Base-by-base conservation (phyloP, 2,797 vertebrate species). In the Lophotriccus pileatus region DNA sequence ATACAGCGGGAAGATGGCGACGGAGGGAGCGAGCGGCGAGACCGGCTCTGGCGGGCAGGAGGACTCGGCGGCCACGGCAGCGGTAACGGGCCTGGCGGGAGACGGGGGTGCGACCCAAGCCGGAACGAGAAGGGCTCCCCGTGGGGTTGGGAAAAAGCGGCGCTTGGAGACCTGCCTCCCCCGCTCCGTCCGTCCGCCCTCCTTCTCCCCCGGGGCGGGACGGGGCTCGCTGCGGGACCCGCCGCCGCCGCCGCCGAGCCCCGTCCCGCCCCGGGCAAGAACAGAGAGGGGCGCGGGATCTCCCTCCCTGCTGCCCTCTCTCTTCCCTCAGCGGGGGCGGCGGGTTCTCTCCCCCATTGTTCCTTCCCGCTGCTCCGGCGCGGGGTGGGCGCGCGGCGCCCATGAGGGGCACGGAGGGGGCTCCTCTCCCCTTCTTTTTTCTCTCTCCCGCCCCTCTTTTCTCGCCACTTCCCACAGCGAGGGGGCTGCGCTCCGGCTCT, bases 1-100 rank as follows among this genome's bases (percentile, higher is more conserved):
- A 98, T 97, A 97, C 98, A 97, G 98, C 93, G 98, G 98, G 98
- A 99, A 99, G 98, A 99, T 99, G 99, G 99, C 99, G 99, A 99
- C 99, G 97, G 99, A 99, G 97, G 98, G 98, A 98, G 98, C 98
- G 96, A 98, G 98, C 98, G 98, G 98, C 97, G 98, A 99, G 98
- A 98, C 94, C 97, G 98, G 98, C 98, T 98, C 98, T 2, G 75
- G 58, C 60, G 83, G 46, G 28, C 75, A 69, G 72, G 90, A 84
- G 53, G 95, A 94, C 44, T 81, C 95, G 62, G 92, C 84, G 75
- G 86, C 93, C 41, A 73, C 94, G 59, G 94, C 94, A 82, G 93
- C 81, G 95, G 96, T 98, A 98, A 97, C 95, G 59, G 74, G 84
- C 53, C 86, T 20, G 75, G 79, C 46, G 82, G 76, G 79, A 75